These are phyloP conservation scores for Tyria jacobaeae DNA, from an alignment of 2,888 invertebrate species.

Conservation along the genomic window DNA sequence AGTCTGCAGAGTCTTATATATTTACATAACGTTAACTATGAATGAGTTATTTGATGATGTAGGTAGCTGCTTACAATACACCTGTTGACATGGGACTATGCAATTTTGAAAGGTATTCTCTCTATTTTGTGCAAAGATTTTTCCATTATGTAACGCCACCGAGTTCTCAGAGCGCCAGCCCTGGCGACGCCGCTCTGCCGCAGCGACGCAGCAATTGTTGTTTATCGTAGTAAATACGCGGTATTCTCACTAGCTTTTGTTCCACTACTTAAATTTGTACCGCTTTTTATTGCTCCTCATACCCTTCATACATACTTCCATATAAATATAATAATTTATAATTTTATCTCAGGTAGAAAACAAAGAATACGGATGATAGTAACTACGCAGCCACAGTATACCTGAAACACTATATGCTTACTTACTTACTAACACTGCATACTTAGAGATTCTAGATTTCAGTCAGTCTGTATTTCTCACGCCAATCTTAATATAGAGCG, in stretches of 20 bases:
- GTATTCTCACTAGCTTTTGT: conserved; percentile 55
- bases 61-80: background rate
- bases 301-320: conserved; percentile 11
- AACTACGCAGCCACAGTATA: background rate
- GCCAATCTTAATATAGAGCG: no score
- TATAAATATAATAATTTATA: background rate
- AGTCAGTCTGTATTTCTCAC: no score
- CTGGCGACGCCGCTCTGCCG: conserved; percentile 21
- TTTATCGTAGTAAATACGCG: conserved; percentile 46
- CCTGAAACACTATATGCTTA: background rate
- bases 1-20: background rate
- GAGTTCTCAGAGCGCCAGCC: conserved; percentile 8
- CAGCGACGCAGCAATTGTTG: conserved; percentile 41
- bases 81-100: no score
- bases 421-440: no score
- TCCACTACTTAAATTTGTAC: conserved; percentile 51
- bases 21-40: background rate
- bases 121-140: no score
- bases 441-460: no score
- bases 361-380: background rate
- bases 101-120: no score
- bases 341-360: background rate
- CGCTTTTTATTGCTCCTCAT: conserved; percentile 42
- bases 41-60: background rate
- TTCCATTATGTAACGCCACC: no score